A percentile compares a stretch with the other conserved stretches of the same genome.
phyloP scores from a whole-genome alignment of 2,113 vertebrate genomes.

The Ascaphus truei region DNA sequence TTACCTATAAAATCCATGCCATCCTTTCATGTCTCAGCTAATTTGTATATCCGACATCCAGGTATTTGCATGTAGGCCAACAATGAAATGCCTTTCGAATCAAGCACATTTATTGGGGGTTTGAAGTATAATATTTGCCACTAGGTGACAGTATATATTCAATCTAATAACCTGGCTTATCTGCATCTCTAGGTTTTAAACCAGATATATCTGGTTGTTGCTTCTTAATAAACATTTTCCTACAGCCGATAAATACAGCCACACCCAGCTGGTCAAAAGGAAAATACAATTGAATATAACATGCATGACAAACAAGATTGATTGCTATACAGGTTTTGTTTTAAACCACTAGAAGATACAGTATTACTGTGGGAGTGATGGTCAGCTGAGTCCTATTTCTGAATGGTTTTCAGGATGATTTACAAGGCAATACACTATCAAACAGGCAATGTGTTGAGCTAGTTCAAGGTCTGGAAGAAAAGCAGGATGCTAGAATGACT shows the following conservation, averaged over 20 bases:
- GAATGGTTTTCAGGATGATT: too few relatives aligned
- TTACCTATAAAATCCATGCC: too few relatives aligned
- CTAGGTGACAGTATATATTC: conserved; percentile 21
- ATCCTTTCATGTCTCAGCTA: too few relatives aligned
- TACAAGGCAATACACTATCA: too few relatives aligned
- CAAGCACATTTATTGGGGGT: background rate
- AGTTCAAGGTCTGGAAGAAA: too few relatives aligned
- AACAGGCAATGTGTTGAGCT: too few relatives aligned
- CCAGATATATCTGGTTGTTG: conserved; percentile 4
- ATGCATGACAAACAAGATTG: background rate
- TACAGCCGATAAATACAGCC: background rate
- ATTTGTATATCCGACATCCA: too few relatives aligned
- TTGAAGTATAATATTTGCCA: background rate
- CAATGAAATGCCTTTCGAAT: too few relatives aligned
- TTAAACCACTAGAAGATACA: background rate
- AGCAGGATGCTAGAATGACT: too few relatives aligned
- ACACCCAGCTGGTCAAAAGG: background rate
- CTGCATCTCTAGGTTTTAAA: background rate
- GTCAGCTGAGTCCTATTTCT: too few relatives aligned
- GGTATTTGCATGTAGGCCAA: too few relatives aligned
- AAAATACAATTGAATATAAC: background rate
- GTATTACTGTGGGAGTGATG: too few relatives aligned
- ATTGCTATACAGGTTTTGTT: background rate
- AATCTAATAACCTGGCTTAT: background rate
- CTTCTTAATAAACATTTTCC: conserved; percentile 15